Evolutionary conservation across 2,113 vertebrate genomes (phyloP).

Genomic region (Marmota monax): DNA sequence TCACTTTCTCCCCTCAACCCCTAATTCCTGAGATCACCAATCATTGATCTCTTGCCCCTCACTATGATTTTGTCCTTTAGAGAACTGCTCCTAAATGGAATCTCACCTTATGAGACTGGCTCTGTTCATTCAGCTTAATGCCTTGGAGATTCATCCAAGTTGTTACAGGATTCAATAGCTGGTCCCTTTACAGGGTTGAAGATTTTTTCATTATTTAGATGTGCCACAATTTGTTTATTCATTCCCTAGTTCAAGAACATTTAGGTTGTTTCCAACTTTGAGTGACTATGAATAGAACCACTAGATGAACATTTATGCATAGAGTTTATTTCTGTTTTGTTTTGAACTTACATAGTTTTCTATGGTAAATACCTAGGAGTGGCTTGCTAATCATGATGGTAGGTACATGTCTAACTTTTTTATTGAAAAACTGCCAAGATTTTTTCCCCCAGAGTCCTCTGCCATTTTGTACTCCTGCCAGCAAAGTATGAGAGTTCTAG

Average conservation of each 20-base stretch:
- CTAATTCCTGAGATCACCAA: neutral
- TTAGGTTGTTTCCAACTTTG: neutral
- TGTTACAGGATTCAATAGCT: neutral
- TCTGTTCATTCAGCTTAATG: neutral
- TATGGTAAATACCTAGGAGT: neutral
- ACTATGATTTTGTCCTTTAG: neutral
- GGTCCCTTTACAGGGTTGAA: neutral
- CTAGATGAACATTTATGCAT: conserved; percentile 39
- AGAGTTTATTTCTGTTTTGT: neutral
- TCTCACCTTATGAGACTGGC: neutral
- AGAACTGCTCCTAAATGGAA: conserved; percentile 15
- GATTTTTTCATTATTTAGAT: conserved; percentile 5
- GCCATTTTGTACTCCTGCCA: neutral
- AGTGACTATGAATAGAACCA: conserved; percentile 7
- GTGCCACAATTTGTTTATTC: neutral
- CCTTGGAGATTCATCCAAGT: conserved; percentile 7
- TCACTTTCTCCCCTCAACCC: neutral
- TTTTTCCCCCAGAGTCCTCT: neutral
- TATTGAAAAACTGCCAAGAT: neutral
- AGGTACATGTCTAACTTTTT: neutral
- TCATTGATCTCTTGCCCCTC: neutral
- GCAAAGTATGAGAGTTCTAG: neutral
- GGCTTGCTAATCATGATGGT: neutral
- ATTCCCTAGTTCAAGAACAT: neutral
- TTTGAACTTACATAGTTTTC: conserved; percentile 5